Base-by-base conservation (phyloP, 1,140 invertebrate species). In the Caerostris extrusa region DNA sequence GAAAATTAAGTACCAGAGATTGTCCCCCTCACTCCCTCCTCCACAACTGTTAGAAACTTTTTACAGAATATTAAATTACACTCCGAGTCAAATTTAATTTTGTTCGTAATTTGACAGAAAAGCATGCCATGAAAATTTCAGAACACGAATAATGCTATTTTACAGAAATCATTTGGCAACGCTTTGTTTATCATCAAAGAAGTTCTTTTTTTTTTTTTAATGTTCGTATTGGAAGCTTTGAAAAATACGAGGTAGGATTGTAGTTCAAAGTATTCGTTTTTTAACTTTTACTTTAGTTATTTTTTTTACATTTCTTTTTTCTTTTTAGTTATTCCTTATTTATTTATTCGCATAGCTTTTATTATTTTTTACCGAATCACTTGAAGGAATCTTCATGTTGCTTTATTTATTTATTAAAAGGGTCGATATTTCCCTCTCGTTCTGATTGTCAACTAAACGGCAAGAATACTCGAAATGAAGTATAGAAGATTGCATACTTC, bases 111-210 rank as follows among this genome's bases (percentile, higher is more conserved):
- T 34, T 2, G 34, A 34, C 2, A 34, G 34, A 34, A 34, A 34
- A 34, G 34, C 34, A 34, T 34, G 34, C 34, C 34, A 77, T 77
- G 71, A 34, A 34, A 34, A 1, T 34, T 34, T 34, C 34, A 34
- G 34, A 34, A 34, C 34, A 34, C 34, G 34, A 34, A 34, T 34
- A 34, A 34, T 34, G 34, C 34, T 34, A 34, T 77, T 34, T 34
- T 34, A 34, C 34, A 77, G 71, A 77, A 77, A 77, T 77, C 71
- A 77, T n/a, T 77, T 77, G 34, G 50, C 69, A 77, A 77, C 50
- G 50, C 69, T 77, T 77, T 77, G 69, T 77, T 77, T 77, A 77
- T n/a, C 69, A 77, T 77, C 69, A 5, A 77, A 77, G 12, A 77
- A 34, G n/a, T n/a, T n/a, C n/a, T 19, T 19, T 77, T 77, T 0